Percentiles rank a stretch among this genome's conserved stretches.
Evolutionary conservation across 1,140 invertebrate genomes (phyloP).

Genomic region (Lepidurus packardi): DNA sequence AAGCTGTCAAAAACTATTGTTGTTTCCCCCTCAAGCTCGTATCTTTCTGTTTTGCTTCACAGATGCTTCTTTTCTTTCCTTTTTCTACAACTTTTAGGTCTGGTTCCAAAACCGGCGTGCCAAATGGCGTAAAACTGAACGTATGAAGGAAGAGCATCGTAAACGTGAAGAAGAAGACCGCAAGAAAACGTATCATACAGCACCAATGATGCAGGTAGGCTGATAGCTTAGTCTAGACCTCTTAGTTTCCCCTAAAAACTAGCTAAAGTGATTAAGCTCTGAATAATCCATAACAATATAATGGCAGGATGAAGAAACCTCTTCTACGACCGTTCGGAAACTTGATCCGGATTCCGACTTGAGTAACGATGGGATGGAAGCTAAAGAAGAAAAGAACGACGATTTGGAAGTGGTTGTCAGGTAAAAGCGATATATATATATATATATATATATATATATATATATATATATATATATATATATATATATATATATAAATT

Average conservation of each 20-base stretch:
- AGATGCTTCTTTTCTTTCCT: neutral
- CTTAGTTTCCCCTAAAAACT: slow-evolving; percentile 5
- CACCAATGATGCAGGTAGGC: slow-evolving; percentile 24
- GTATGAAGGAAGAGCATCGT: slow-evolving; percentile 80
- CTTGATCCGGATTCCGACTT: slow-evolving; percentile 13
- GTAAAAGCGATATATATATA: no score
- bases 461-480: no score
- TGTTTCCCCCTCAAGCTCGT: neutral
- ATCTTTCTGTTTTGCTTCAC: neutral
- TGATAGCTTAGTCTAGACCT: slow-evolving; percentile 19
- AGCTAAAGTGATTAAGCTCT: slow-evolving; percentile 9
- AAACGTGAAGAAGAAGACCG: slow-evolving; percentile 62
- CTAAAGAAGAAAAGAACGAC: slow-evolving; percentile 29
- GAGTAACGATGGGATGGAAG: slow-evolving; percentile 23
- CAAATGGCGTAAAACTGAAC: slow-evolving; percentile 87
- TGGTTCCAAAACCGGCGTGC: slow-evolving; percentile 92
- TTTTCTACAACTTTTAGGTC: slow-evolving; percentile 55
- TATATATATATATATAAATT: no score
- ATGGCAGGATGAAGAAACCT: slow-evolving; percentile 16
- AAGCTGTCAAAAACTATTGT: slow-evolving; percentile 23
- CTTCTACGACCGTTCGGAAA: neutral
- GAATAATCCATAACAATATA: neutral
- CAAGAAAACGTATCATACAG: slow-evolving; percentile 37
- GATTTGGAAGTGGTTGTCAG: slow-evolving; percentile 25
- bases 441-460: no score